Evolutionary conservation across 2,888 invertebrate species (phyloP).

Genomic region (Melanostoma mellinum): DNA sequence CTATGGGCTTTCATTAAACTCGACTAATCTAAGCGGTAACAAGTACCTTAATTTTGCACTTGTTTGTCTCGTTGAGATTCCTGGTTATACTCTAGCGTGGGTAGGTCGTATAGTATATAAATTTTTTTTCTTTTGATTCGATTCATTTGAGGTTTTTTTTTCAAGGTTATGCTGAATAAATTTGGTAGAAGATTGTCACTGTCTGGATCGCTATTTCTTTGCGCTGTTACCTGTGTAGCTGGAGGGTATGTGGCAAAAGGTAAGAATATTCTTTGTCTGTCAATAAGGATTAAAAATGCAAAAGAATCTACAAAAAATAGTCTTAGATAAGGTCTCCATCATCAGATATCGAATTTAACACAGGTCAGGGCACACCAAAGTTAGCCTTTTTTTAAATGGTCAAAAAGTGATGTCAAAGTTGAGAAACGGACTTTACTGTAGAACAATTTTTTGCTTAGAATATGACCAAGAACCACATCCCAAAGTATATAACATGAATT

Average conservation of each 20-base stretch:
- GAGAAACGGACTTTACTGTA: too few relatives aligned
- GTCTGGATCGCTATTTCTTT: conserved; percentile 83
- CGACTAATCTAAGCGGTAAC: conserved; percentile 86
- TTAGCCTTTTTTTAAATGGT: too few relatives aligned
- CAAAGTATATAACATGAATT: too few relatives aligned
- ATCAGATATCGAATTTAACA: too few relatives aligned
- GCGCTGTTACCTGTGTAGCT: conserved; percentile 83
- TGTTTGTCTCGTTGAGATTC: conserved; percentile 85
- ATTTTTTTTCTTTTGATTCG: not conserved
- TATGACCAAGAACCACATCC: too few relatives aligned
- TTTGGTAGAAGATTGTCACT: conserved; percentile 83
- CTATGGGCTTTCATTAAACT: conserved; percentile 87
- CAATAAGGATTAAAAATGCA: not conserved
- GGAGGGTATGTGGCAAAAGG: conserved; percentile 83
- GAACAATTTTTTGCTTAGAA: too few relatives aligned
- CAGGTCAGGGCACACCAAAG: too few relatives aligned
- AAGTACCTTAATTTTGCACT: conserved; percentile 87
- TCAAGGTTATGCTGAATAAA: conserved; percentile 83
- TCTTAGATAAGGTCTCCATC: too few relatives aligned
- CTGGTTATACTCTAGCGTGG: conserved; percentile 84
- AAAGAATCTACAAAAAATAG: too few relatives aligned
- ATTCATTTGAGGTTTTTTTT: not conserved
- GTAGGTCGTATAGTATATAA: conserved; percentile 73
- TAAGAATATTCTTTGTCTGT: conserved; percentile 73
- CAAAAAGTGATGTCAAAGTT: too few relatives aligned